These are phyloP conservation scores for Fistularia tabacaria DNA, from an alignment of 2,797 vertebrate species.

Conservation along the genomic window DNA sequence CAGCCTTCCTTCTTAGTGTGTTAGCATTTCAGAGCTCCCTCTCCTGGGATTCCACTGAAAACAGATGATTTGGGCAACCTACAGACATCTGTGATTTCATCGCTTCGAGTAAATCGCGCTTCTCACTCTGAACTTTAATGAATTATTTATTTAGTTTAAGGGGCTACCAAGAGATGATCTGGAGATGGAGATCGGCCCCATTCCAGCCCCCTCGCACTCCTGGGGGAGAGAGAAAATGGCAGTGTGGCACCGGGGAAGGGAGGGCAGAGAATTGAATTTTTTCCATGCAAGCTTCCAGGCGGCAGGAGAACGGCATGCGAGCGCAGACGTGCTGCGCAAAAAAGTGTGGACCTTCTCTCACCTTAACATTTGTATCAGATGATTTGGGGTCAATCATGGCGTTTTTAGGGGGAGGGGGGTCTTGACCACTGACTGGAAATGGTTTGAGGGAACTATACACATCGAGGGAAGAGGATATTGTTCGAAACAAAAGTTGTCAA, in stretches of 20 bases:
- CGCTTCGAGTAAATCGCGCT: conserved; percentile 74
- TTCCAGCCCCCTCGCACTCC: conserved; percentile 58
- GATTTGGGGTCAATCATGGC: neutral
- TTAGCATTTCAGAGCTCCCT: conserved; percentile 57
- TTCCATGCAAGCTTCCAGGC: conserved; percentile 59
- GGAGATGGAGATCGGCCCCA: conserved; percentile 73
- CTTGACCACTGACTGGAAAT: neutral
- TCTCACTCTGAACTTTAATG: conserved; percentile 76
- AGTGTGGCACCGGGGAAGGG: conserved; percentile 72
- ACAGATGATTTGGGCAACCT: conserved; percentile 65
- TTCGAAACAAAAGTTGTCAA: conserved; percentile 5
- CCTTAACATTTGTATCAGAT: neutral
- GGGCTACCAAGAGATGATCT: conserved; percentile 75
- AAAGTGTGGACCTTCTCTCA: conserved; percentile 12
- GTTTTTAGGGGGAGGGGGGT: neutral
- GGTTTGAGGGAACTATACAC: neutral
- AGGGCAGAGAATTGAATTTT: conserved; percentile 65
- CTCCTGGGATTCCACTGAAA: conserved; percentile 69
- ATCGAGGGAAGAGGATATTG: too few relatives aligned
- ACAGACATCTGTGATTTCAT: conserved; percentile 77
- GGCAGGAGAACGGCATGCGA: conserved; percentile 32
- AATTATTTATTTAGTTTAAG: conserved; percentile 82
- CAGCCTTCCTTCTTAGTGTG: conserved; percentile 47
- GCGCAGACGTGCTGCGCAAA: conserved; percentile 17
- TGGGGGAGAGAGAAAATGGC: conserved; percentile 71